A percentile compares a stretch with the other conserved stretches of the same genome.
Evolutionary conservation across 2,888 invertebrate species (phyloP).

Genomic region (Celastrina argiolus): DNA sequence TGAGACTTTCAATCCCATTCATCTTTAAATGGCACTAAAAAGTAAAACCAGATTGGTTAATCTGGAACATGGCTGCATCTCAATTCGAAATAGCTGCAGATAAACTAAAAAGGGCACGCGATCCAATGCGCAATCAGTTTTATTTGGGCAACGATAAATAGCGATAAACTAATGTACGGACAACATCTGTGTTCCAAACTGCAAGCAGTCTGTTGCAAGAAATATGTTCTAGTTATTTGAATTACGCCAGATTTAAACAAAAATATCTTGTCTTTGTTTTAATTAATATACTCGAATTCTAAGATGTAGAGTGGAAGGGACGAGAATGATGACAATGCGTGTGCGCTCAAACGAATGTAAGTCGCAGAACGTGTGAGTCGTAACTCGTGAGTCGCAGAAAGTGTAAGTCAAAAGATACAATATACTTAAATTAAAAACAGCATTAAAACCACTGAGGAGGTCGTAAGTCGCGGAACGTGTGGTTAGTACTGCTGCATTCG

Average conservation of each 20-base stretch:
- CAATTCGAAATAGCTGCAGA: conserved; percentile 2
- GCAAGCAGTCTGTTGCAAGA: conserved; percentile 34
- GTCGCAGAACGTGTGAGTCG: no score
- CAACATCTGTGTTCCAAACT: conserved; percentile 55
- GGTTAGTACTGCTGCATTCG: no score
- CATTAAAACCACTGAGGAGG: no score
- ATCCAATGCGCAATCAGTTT: conserved; percentile 22
- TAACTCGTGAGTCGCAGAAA: no score
- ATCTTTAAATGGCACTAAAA: not conserved
- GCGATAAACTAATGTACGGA: conserved; percentile 40
- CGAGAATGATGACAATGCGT: no score
- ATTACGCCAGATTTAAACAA: not conserved
- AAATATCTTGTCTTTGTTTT: not conserved
- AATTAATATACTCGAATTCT: no score
- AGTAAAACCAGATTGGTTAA: conserved; percentile 3
- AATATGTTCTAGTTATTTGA: conserved; percentile 3
- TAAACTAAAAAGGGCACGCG: conserved; percentile 1
- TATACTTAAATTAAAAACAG: no score
- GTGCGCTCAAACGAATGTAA: no score
- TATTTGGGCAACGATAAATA: conserved; percentile 27
- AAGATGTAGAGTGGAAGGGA: no score
- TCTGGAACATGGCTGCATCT: not conserved
- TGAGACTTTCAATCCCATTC: not conserved
- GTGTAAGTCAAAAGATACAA: no score
- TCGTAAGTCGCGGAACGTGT: no score